Base-by-base conservation (phyloP, 2,888 invertebrate species). In the Troides oblongomaculatus region DNA sequence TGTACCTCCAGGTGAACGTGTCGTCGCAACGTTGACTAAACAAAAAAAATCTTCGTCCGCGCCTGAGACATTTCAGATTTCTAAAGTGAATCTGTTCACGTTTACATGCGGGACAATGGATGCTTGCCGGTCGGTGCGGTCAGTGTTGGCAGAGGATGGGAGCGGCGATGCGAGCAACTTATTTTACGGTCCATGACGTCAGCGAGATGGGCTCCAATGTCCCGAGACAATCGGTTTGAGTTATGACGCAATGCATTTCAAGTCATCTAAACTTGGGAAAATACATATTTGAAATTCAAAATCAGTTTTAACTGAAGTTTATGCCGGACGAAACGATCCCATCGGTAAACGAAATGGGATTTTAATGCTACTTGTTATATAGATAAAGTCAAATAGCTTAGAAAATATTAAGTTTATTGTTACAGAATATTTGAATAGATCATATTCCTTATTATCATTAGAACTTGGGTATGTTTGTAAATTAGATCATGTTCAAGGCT, bases 131-230 rank as follows among this genome's bases (percentile, higher is more conserved):
- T 46, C 78, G 83, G 81, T 14, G 46, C 83, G 81, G 81, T 79
- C 81, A 78, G 82, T 74, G 77, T 78, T 86, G 89, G 86, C 88
- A 87, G 84, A 81, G 81, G 83, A 84, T 85, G 84, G 85, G 79
- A 77, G 84, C 87, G 85, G 80, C 82, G 88, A 87, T 84, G 89
- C 87, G 89, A 78, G 87, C 85, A 87, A 85, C 88, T 90, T 87
- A 89, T 90, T 91, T 90, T 90, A 88, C 90, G 90, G 85, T 88
- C 77, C 84, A 84, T 76, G 78, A 84, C 85, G 79, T 81, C 83
- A 84, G 81, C 80, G 80, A 86, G 85, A 87, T 86, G 82, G 73
- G 70, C 71, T 71, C 72, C 72, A 66, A 70, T 69, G 58, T 63
- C 63, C 66, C 66, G 70, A 30, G 59, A 66, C 53, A 70, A 66